Conservation (phyloP, 2,888 invertebrate genomes). For the Gasteruption jaculator region DNA sequence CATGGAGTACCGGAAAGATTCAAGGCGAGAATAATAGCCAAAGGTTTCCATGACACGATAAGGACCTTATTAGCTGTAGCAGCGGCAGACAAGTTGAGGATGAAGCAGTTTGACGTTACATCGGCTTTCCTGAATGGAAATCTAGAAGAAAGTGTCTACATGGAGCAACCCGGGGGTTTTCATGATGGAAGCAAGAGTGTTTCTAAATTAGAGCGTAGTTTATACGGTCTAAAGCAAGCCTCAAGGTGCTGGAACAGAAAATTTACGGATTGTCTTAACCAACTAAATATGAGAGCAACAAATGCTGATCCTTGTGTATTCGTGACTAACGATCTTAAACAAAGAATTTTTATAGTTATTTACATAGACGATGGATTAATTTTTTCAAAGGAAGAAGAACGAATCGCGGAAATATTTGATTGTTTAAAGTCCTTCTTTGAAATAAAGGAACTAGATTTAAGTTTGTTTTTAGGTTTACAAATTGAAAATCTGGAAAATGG, state of each 20-base stretch:
- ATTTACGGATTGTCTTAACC: conserved; percentile 30
- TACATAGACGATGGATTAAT: conserved; percentile 39
- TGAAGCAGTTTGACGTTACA: conserved; percentile 33
- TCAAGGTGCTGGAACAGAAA: conserved; percentile 38
- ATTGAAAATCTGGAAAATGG: no score
- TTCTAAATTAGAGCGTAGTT: conserved; percentile 33
- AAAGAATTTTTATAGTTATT: conserved; percentile 28
- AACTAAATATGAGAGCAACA: conserved; percentile 27
- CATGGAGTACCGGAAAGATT: conserved; percentile 23
- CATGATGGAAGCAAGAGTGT: conserved; percentile 30
- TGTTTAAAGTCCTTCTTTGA: no score
- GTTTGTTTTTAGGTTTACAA: no score
- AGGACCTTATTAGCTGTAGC: conserved; percentile 28
- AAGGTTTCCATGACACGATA: conserved; percentile 29
- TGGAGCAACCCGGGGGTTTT: conserved; percentile 39
- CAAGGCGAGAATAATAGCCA: conserved; percentile 33
- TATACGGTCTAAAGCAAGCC: conserved; percentile 45
- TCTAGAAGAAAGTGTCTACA: conserved; percentile 35
- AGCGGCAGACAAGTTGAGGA: conserved; percentile 22
- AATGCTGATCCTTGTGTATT: conserved; percentile 37
- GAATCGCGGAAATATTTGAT: no score
- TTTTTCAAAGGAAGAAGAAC: no score
- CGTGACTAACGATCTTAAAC: conserved; percentile 17
- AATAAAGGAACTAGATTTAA: no score
- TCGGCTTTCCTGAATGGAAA: conserved; percentile 37